Conservation (phyloP, 2,888 invertebrate species). For the Hemithea aestivaria region DNA sequence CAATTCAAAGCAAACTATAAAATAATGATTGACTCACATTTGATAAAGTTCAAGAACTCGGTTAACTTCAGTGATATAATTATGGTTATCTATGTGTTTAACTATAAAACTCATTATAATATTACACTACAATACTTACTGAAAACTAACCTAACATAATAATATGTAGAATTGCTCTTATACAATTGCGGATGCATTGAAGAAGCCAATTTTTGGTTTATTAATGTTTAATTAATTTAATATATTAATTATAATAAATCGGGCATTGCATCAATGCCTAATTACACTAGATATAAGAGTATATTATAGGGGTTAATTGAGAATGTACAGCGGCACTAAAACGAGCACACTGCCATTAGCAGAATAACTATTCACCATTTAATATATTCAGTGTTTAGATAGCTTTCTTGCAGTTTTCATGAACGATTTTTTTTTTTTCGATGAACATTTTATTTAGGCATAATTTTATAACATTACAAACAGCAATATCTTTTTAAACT, state of each 20-base stretch:
- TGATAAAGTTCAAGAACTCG: slow-evolving; percentile 2
- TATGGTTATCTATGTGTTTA: slow-evolving; percentile 21
- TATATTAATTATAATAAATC: slow-evolving; percentile 26
- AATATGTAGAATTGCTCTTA: slow-evolving; percentile 68
- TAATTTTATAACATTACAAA: too few species aligned
- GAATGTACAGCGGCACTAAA: slow-evolving; percentile 29
- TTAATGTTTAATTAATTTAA: slow-evolving; percentile 43
- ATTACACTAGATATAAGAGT: slow-evolving; percentile 42
- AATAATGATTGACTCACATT: slow-evolving; percentile 5
- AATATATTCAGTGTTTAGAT: too few species aligned
- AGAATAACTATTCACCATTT: too few species aligned
- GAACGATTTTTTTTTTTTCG: too few species aligned
- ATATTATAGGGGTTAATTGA: slow-evolving; percentile 25
- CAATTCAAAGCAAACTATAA: slow-evolving; percentile 16
- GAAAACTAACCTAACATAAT: slow-evolving; percentile 52
- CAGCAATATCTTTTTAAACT: too few species aligned
- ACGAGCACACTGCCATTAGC: too few species aligned
- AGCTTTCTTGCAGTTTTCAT: too few species aligned
- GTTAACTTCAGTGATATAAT: slow-evolving; percentile 20
- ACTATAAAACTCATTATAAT: slow-evolving; percentile 41
- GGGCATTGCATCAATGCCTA: slow-evolving; percentile 50
- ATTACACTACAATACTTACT: slow-evolving; percentile 56
- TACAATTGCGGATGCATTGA: slow-evolving; percentile 55
- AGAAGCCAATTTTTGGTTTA: slow-evolving; percentile 74
- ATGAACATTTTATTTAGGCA: too few species aligned